A percentile compares a stretch with the other conserved stretches of the same genome.
phyloP scores from a whole-genome alignment of 2,113 vertebrate species.

The Nothoprocta pentlandii region DNA sequence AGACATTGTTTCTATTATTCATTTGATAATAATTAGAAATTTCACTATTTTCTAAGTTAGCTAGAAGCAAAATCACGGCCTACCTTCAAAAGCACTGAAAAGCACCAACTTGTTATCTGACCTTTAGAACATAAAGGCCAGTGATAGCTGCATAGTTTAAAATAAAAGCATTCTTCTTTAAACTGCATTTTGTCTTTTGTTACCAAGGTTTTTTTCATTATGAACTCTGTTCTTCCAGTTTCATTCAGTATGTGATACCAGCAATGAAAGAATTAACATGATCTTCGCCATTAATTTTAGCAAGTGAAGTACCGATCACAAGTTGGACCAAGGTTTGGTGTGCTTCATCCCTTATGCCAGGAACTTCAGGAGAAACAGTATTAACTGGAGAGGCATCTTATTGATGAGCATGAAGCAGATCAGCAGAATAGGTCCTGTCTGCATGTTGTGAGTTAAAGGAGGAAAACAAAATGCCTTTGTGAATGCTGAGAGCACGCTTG shows the following conservation, averaged over 20 bases:
- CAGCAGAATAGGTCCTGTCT: not conserved
- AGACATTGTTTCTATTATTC: not conserved
- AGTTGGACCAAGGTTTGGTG: not conserved
- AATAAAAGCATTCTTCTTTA: not conserved
- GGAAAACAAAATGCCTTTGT: not conserved
- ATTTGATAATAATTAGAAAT: not conserved
- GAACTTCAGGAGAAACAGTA: not conserved
- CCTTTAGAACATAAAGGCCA: not conserved
- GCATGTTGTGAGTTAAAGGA: not conserved
- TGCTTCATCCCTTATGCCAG: not conserved
- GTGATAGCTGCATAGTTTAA: not conserved
- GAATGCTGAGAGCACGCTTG: rapidly evolving
- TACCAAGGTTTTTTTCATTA: not conserved
- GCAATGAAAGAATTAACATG: not conserved
- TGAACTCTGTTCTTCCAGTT: not conserved
- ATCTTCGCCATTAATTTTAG: not conserved
- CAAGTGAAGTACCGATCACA: not conserved
- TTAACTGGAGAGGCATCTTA: not conserved
- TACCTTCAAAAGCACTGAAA: not conserved
- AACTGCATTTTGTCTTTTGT: not conserved
- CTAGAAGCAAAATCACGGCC: not conserved
- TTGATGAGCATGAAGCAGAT: not conserved
- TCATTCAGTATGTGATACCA: not conserved
- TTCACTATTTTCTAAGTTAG: not conserved
- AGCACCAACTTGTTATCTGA: not conserved